Base-by-base conservation (phyloP, 2,888 invertebrate genomes). In the Cheilosia variabilis region DNA sequence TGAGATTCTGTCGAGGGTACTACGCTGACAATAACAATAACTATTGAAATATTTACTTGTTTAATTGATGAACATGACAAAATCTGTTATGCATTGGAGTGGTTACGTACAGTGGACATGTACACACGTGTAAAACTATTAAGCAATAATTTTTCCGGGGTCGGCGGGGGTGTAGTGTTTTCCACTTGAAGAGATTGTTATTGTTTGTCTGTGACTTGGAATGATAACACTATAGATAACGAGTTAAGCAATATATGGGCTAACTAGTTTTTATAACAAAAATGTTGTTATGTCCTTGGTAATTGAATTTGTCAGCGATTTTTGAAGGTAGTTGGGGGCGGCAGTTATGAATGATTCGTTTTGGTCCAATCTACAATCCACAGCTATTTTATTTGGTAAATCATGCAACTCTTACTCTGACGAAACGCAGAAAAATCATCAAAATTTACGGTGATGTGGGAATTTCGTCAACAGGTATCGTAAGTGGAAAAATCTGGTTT, bases 1-100 rank as follows among this genome's bases (percentile, higher is more conserved):
- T 19, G 22, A 13, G 13, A 13, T 37, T 37, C 13, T 19, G 50
- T 22, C 34, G 17, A 60, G 50, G 37, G 50, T 37, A 37, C 13
- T 13, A 37, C 37, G 13, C 4, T 65, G 34, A 41, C 58, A 79
- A 79, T 79, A 79, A 65, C 34, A 72, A 79, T 4, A n/a, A 43
- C 34, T 65, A 50, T 77, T 69, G 41, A 47, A 65, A 13, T 65
- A 41, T 65, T 72, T 45, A 37, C 4, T 37, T 37, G 37, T 63
- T 79, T 66, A 52, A 73, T 73, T 57, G 55, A 58, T 71, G n/a
- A 47, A 19, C 50, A 63, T 19, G n/a, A 41, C 19, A 37, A 22
- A 43, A 43, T 17, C 13, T 22, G 19, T 50, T 15, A 7, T 43
- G 47, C 13, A 37, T 19, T n/a, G 13, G 4, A 37, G 37, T 37